phyloP scores from a whole-genome alignment of 2,797 vertebrate species.

The Mionectes olivaceus region DNA sequence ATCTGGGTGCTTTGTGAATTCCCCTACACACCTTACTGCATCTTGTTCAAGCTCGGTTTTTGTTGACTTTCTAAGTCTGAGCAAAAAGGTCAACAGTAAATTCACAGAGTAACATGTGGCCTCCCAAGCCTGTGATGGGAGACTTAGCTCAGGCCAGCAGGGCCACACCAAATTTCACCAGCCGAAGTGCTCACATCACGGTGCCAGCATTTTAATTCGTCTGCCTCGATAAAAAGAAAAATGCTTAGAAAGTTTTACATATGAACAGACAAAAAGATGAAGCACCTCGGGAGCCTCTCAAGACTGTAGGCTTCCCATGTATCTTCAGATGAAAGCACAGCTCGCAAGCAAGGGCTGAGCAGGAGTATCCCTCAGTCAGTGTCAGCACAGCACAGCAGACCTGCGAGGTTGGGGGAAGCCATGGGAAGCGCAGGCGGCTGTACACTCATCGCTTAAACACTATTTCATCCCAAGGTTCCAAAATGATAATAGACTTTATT shows the following conservation, averaged over 20 bases:
- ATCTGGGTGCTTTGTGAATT: not conserved
- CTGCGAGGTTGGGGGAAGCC: constrained; percentile 7
- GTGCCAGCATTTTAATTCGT: not conserved
- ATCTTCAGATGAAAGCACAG: not conserved
- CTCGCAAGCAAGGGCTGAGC: not conserved
- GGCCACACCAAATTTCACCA: not conserved
- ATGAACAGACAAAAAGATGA: not conserved
- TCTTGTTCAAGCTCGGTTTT: not conserved
- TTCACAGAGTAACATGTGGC: fast-evolving
- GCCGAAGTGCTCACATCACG: fast-evolving
- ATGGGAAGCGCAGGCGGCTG: not conserved
- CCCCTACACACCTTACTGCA: not conserved
- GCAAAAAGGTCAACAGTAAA: not conserved
- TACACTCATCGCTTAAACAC: constrained; percentile 65
- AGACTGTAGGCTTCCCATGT: not conserved
- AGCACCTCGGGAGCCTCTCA: not conserved
- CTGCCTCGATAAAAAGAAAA: not conserved
- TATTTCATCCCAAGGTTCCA: constrained; percentile 82
- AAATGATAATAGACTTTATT: constrained; percentile 85
- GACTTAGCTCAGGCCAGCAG: not conserved
- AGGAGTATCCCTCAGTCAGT: not conserved
- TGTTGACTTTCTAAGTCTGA: not conserved
- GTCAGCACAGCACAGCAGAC: not conserved
- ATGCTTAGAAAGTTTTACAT: not conserved
- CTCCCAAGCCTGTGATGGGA: not conserved